Conservation (phyloP, 2,797 vertebrate species). For the Cyclura pinguis region DNA sequence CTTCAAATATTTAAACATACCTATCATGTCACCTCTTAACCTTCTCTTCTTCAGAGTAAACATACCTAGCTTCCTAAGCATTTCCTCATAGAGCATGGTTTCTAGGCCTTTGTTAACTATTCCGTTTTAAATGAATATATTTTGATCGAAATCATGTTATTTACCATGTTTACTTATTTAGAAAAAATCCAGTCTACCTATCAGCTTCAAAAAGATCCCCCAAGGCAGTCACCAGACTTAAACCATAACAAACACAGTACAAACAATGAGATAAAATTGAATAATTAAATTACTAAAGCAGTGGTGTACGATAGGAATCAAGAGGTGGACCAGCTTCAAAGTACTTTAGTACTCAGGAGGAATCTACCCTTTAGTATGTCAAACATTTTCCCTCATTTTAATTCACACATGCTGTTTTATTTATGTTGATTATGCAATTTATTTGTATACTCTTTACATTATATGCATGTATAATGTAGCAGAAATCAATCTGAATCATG, state of each 20-base stretch:
- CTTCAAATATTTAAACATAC: too few species aligned
- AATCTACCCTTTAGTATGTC: neutral
- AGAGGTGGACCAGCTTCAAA: neutral
- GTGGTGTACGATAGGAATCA: neutral
- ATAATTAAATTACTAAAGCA: neutral
- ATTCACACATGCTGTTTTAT: neutral
- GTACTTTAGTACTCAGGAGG: neutral
- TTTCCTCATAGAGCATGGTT: too few species aligned
- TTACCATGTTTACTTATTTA: too few species aligned
- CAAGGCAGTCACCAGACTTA: neutral
- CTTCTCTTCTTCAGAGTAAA: too few species aligned
- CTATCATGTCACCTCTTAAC: too few species aligned
- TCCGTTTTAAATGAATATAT: too few species aligned
- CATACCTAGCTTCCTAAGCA: too few species aligned
- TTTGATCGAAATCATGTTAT: too few species aligned
- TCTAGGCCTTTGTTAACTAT: too few species aligned
- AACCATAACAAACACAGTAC: neutral
- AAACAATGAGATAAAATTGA: neutral
- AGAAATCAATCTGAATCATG: neutral
- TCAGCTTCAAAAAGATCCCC: neutral
- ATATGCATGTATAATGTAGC: neutral
- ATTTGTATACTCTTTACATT: neutral
- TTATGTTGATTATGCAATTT: neutral
- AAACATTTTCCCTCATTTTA: neutral
- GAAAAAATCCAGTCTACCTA: neutral